Evolutionary conservation across 2,888 invertebrate genomes (phyloP).

Genomic region (Cheilosia variabilis): DNA sequence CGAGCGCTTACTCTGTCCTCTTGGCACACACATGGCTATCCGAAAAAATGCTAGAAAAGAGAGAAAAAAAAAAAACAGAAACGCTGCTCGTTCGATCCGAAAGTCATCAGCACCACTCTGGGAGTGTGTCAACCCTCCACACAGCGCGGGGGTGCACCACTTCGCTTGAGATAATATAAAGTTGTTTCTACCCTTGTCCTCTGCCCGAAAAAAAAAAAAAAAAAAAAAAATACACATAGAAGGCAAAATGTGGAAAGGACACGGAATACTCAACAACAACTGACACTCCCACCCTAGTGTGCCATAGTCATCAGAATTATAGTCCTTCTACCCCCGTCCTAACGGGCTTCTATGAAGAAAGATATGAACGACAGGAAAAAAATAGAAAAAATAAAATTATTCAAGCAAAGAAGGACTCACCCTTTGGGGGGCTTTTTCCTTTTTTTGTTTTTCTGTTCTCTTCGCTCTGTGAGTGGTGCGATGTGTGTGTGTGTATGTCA

Average conservation of each 20-base stretch:
- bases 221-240: constrained; percentile 19
- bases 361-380: constrained; percentile 64
- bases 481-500: constrained; percentile 67
- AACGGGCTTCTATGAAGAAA: constrained; percentile 45
- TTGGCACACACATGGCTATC: constrained; percentile 72
- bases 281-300: constrained; percentile 74
- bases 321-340: constrained; percentile 64
- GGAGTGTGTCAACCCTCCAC: constrained; percentile 73
- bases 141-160: constrained; percentile 64
- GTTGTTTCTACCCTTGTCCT: constrained; percentile 74
- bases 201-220: constrained; percentile 52
- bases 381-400: constrained; percentile 40
- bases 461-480: constrained; percentile 34
- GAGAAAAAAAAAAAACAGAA: constrained; percentile 45
- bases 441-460: constrained; percentile 23
- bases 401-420: constrained; percentile 71
- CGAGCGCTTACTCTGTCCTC: constrained; percentile 58
- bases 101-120: constrained; percentile 72
- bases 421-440: constrained; percentile 52
- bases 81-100: constrained; percentile 66
- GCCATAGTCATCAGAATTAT: constrained; percentile 75
- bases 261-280: constrained; percentile 75
- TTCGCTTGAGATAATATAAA: constrained; percentile 75
- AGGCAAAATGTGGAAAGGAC: constrained; percentile 74
- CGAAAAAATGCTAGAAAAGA: constrained; percentile 34